Evolutionary conservation across 2,113 vertebrate genomes (phyloP).

Genomic region (Taxidea taxus): DNA sequence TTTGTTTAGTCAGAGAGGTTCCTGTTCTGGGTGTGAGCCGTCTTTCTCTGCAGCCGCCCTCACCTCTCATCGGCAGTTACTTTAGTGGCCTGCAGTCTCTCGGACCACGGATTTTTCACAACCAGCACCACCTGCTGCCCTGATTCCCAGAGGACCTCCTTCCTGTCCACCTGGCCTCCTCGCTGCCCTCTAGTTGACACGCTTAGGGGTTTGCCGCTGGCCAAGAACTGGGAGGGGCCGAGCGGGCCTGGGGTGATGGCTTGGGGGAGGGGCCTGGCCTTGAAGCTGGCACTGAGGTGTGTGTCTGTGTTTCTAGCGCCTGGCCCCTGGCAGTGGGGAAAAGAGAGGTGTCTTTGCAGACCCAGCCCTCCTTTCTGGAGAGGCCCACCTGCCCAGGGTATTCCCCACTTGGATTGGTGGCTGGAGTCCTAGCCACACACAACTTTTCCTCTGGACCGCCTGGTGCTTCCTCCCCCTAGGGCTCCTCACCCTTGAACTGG

Average conservation of each 20-base stretch:
- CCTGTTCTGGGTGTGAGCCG: neutral
- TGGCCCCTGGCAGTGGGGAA: neutral
- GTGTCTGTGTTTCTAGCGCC: neutral
- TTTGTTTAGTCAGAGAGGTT: neutral
- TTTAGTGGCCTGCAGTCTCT: neutral
- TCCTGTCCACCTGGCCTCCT: constrained; percentile 54
- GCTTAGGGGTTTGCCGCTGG: constrained; percentile 30
- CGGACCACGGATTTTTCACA: neutral
- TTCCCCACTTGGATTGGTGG: neutral
- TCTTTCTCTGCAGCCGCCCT: neutral
- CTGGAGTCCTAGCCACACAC: neutral
- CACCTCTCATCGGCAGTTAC: neutral
- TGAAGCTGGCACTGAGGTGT: neutral
- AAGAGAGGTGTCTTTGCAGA: neutral
- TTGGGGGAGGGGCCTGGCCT: constrained; percentile 49
- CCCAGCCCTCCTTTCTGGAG: neutral
- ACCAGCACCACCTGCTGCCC: constrained; percentile 53
- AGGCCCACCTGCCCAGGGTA: neutral
- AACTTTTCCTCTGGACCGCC: neutral
- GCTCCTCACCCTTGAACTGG: neutral
- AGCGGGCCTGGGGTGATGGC: neutral
- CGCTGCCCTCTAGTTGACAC: constrained; percentile 58
- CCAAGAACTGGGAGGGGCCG: constrained; percentile 56
- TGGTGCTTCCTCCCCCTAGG: neutral
- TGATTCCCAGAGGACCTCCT: constrained; percentile 43